Evolutionary conservation across 2,888 invertebrate species (phyloP), one percentile per base, ranked within the genome.

Genomic region (Erebia epiphron): DNA sequence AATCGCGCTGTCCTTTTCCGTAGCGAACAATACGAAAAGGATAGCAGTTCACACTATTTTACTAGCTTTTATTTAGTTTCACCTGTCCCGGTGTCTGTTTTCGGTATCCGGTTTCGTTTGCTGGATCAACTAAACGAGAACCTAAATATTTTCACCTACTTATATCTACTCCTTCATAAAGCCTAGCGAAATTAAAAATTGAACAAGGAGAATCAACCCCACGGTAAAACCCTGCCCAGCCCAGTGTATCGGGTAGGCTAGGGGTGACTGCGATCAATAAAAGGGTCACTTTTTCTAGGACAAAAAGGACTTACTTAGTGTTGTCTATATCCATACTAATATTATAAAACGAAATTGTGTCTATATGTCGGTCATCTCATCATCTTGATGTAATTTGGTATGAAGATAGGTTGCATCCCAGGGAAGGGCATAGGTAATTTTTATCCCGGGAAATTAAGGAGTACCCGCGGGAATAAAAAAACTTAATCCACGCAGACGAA

Each of bases 201-300:
- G 21, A 56, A 56, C 2, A 21, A 56, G 56, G 21, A 13, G 21
- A 21, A 54, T 18, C 10, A 18, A 54, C 16, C 54, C 54, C 18
- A 18, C 54, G 54, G 54, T 56, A 21, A 56, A 56, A 56, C 56
- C 21, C 21, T 21, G 21, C 56, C 56, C 21, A 10, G 21, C 56
- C 56, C 21, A 10, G 56, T 21, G 21, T 56, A 18, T 13, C 11
- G 56, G 21, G 54, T 56, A 56, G 56, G 54, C 35, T 35, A 7
- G 35, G 35, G 21, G 56, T 56, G 56, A 13, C 11, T 21, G 56
- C 56, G 56, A 56, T 21, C 56, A 56, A 56, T 21, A 56, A 18
- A 56, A 56, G 21, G 56, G 56, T 21, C 56, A 56, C 16, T 52
- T 52, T 52, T 52, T 56, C 18, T 21, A 21, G 56, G 16, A 56